Base-by-base conservation (phyloP, 2,888 invertebrate species). In the Drosophila longiperda region DNA sequence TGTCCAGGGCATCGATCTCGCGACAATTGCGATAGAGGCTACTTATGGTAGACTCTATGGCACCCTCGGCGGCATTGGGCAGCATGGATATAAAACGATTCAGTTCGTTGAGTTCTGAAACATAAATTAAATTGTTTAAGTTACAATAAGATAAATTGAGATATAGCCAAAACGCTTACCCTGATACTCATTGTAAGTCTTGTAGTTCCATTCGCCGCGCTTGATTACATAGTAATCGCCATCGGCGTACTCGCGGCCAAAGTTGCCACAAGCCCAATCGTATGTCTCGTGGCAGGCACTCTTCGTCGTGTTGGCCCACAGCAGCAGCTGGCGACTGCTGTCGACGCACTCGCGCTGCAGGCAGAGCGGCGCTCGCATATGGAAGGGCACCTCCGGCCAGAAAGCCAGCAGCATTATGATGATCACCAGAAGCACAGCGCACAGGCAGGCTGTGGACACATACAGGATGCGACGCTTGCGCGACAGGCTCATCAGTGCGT, bases 211-310 rank as follows among this genome's bases (percentile, higher is more conserved):
- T 82, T 93, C 93, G 65, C 93, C 93, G 59, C 91, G 91, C 63
- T 93, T 92, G 52, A 92, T 91, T 58, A 92, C 92, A 83, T 84
- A 92, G 69, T 91, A 92, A 62, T 92, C 91, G 49, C 91, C 90
- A 8, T 90, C 86, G 55, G 89, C 87, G 66, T 92, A 93, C 58
- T 92, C 92, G 52, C 87, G 88, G 34, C 85, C 90, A 67, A 93
- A 93, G 72, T 92, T 93, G 7, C 93, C 93, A 55, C 93, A 93
- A 23, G 92, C 92, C 92, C 93, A 93, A 38, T 92, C 89, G 73
- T 93, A 93, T 8, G 93, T 92, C 32, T 92, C 90, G 48, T 91
- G 91, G 74, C 93, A 93, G 34, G 92, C 91, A 66, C 88, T 88
- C 72, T 90, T 86, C 23, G 92, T 87, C 23, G 87, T 91, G 79